Conservation (phyloP, 2,797 vertebrate genomes). For the Enteromius mattozi region DNA sequence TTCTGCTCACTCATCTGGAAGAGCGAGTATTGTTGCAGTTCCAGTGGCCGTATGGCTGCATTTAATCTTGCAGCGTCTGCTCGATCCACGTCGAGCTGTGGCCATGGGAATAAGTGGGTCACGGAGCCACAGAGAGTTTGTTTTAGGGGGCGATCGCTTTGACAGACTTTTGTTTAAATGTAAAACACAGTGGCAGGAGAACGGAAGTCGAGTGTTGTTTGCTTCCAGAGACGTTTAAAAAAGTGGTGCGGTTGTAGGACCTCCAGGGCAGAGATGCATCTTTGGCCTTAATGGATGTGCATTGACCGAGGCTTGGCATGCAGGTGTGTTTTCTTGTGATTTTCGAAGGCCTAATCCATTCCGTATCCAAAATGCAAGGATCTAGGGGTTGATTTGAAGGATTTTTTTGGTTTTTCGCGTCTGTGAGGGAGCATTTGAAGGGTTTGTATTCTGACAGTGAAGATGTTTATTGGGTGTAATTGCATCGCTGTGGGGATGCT, state of each 20-base stretch:
- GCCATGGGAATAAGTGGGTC: constrained; percentile 46
- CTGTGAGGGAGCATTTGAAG: constrained; percentile 8
- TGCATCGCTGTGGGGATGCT: constrained; percentile 6
- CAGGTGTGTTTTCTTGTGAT: constrained; percentile 10
- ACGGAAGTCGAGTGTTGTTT: constrained; percentile 18
- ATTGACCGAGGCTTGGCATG: not conserved
- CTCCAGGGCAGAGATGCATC: constrained; percentile 67
- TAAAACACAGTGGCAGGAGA: constrained; percentile 7
- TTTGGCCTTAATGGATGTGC: constrained; percentile 48
- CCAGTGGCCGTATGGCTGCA: constrained; percentile 24
- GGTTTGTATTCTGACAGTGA: constrained; percentile 9
- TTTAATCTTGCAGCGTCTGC: constrained; percentile 34
- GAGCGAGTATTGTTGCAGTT: constrained; percentile 34
- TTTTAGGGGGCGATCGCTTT: constrained; percentile 12
- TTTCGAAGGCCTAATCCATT: not conserved
- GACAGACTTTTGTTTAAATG: constrained; percentile 26
- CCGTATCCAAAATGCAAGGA: not conserved
- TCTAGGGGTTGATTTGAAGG: not conserved
- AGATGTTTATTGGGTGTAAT: constrained; percentile 33
- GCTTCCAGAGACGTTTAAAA: constrained; percentile 27
- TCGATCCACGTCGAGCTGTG: constrained; percentile 10
- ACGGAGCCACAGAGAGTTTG: constrained; percentile 23
- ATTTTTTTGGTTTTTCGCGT: not conserved
- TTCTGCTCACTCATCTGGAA: constrained; percentile 47
- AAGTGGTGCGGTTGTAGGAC: constrained; percentile 64